A percentile compares a stretch with the other conserved stretches of the same genome.
Evolutionary conservation across 1,140 invertebrate species (phyloP).

Genomic region (Aphis gossypii): DNA sequence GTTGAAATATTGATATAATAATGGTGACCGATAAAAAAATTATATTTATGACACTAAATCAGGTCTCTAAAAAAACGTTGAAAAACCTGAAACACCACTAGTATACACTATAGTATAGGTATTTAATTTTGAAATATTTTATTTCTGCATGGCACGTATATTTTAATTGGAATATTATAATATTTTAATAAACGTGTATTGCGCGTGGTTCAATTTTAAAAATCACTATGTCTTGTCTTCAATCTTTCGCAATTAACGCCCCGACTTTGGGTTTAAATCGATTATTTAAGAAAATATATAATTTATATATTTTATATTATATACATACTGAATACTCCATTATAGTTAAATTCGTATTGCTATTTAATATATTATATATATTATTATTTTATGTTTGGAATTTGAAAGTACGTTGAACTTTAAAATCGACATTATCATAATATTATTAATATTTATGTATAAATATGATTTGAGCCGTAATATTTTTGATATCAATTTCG

Average conservation of each 20-base stretch:
- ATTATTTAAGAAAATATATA: neutral
- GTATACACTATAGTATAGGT: neutral
- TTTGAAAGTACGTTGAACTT: neutral
- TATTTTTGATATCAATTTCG: neutral
- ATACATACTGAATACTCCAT: neutral
- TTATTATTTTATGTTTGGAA: neutral
- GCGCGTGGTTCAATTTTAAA: neutral
- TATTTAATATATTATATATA: neutral
- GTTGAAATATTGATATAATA: neutral
- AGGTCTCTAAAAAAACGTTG: neutral
- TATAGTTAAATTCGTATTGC: neutral
- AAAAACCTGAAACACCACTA: neutral
- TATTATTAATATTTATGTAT: neutral
- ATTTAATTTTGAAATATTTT: neutral
- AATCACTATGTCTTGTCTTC: neutral
- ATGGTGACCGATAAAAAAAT: neutral
- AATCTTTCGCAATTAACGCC: neutral
- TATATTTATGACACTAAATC: neutral
- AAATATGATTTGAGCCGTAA: neutral
- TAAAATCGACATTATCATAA: neutral
- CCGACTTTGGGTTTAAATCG: neutral
- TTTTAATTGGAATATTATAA: neutral
- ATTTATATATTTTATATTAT: neutral
- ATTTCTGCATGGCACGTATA: neutral
- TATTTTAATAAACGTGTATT: neutral